Base-by-base conservation (phyloP, 2,113 vertebrate species). In the Chionodraco myersi region DNA sequence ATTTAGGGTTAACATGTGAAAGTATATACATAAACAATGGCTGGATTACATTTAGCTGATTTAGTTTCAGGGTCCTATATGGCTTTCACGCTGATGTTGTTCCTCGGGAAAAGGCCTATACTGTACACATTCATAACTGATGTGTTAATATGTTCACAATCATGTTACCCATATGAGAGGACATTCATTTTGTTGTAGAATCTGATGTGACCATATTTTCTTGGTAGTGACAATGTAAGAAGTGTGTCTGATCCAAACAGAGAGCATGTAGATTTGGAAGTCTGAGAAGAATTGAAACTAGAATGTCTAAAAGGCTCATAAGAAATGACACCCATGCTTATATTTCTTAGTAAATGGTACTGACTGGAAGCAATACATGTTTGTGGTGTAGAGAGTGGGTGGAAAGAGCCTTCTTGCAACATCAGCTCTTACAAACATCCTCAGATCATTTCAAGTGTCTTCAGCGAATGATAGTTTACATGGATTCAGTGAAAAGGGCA, bases 361-460 rank as follows among this genome's bases (percentile, higher is more conserved):
- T 75, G 44, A 70, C 62, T 65, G 51, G 48, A 90, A 88, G 14
- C 48, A 51, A 60, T 21, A 62, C 8, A 76, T 6, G 59, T 71
- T 63, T 86, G 87, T 79, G 86, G 84, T 82, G 5, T 15, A 48
- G 49, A 0, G 30, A 63, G 88, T 88, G 84, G 72, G 86, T 48
- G 81, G 56, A 64, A 65, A 73, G 26, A 75, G 51, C 56, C 1
- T 79, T 14, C 30, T n/a, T 61, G 64, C 59, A 47, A 0, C n/a
- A 10, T 70, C 26, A 26, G 18, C 23, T 61, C 16, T 16, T 47
- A 7, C 60, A 57, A 66, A 61, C 53, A 13, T 34, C 36, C 18
- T 8, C 5, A 41, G 47, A n/a, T 18, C 10, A 14, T 34, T 44
- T 79, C 12, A 15, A 15, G 5, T 54, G 11, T n/a, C 3, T 16